Base-by-base conservation (phyloP, 2,888 invertebrate genomes). In the Conus canariensis region DNA sequence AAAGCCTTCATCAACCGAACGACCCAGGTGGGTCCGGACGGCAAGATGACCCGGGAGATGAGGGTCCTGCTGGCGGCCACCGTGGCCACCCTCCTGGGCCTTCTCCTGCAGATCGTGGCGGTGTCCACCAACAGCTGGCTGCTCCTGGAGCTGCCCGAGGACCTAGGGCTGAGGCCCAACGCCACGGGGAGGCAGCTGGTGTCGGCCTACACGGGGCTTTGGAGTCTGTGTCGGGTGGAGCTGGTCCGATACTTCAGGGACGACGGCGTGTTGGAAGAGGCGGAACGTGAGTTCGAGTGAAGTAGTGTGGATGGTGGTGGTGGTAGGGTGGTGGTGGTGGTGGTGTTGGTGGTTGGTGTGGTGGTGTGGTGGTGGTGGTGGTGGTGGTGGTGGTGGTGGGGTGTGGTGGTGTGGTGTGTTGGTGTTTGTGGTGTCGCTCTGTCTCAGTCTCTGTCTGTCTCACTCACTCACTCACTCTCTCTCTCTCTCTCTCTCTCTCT, bases 191-290 rank as follows among this genome's bases (percentile, higher is more conserved):
- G 90, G n/a, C 92, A 85, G 77, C 85, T 94, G 58, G 85, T 92
- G 25, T 88, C 92, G 59, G 92, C 93, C 22, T 92, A 93, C 70
- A 93, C 93, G 25, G 95, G 95, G 19, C 92, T 95, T 2, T 95
- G 94, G 94, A 88, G 94, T 60, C 88, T 93, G 8, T 95, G 95
- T 56, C 86, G 88, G 3, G 91, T 90, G 77, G 91, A 91, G 70
- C 45, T 91, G 58, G 60, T 45, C 22, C 74, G 87, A 77, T n/a
- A 12, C 1, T 30, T 90, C 3, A 64, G n/a, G 12, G 30, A 16
- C 30, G 88, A 90, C n/a, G 92, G 92, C 14, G 64, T 88, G 7
- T 10, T 88, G 25, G 30, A 64, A 2, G 90, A 90, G 45, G 85
- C 58, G 4, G 85, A 70, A 86, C 86, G 92, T 92, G 77, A 92